Percentiles rank a stretch among this genome's conserved stretches.
Conservation (phyloP, 2,113 vertebrate genomes). For the Coregonus clupeaformis region DNA sequence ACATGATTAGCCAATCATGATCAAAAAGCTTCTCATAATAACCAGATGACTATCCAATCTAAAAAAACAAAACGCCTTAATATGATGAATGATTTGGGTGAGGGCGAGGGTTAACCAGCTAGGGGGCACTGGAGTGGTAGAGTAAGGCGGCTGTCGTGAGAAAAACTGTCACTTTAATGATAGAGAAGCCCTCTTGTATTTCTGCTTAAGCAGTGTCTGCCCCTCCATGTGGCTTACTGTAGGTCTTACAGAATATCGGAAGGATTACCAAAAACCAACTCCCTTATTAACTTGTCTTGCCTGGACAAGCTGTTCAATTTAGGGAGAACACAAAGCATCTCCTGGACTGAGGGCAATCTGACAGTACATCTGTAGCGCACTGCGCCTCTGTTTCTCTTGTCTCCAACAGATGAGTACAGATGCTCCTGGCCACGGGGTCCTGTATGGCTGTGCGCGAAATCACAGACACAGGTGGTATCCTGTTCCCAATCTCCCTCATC, state of each 20-base stretch:
- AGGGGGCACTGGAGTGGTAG: not conserved
- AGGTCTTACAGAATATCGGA: not conserved
- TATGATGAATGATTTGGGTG: not conserved
- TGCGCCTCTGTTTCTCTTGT: slow-evolving; percentile 31
- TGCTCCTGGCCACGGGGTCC: slow-evolving; percentile 21
- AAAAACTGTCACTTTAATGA: not conserved
- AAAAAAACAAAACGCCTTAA: not conserved
- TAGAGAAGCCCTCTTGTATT: not conserved
- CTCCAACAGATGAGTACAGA: slow-evolving; percentile 41
- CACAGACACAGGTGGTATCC: slow-evolving; percentile 57
- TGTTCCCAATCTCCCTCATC: slow-evolving; percentile 54
- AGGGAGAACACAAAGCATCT: slow-evolving; percentile 20
- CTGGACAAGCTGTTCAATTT: slow-evolving; percentile 38
- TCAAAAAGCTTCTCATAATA: not conserved
- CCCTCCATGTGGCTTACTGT: not conserved
- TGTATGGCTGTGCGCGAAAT: not conserved
- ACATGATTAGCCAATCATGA: not conserved
- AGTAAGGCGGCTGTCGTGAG: not conserved
- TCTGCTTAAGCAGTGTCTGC: not conserved
- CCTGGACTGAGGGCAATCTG: slow-evolving; percentile 28
- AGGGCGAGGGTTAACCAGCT: not conserved
- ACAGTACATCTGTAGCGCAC: slow-evolving; percentile 32
- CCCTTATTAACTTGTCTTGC: not conserved
- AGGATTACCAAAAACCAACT: not conserved
- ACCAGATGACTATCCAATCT: not conserved